Conservation (phyloP, 2,888 invertebrate genomes). For the Boloria selene region DNA sequence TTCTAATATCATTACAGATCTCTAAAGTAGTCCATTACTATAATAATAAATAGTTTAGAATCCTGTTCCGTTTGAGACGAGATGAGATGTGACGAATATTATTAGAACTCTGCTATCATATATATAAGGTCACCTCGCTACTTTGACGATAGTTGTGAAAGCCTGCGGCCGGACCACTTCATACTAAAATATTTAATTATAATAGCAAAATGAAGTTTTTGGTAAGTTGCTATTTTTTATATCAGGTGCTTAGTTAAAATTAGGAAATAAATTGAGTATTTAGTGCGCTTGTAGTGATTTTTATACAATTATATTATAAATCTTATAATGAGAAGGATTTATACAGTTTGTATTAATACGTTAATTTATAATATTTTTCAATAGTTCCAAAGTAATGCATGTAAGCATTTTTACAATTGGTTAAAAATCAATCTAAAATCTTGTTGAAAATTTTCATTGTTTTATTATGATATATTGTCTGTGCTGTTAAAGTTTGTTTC, state of each 20-base stretch:
- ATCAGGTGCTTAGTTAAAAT: slow-evolving; percentile 18
- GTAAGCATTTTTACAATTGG: too few species aligned
- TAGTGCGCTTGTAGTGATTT: too few species aligned
- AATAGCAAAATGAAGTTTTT: slow-evolving; percentile 57
- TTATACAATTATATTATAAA: too few species aligned
- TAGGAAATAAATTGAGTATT: not conserved
- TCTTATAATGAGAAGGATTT: too few species aligned
- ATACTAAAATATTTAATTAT: slow-evolving; percentile 2
- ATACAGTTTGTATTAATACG: too few species aligned
- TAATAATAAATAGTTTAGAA: slow-evolving; percentile 27
- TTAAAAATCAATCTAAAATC: too few species aligned
- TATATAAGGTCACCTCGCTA: slow-evolving; percentile 30
- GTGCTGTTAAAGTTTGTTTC: too few species aligned
- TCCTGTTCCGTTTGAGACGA: slow-evolving; percentile 30
- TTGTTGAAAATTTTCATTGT: too few species aligned
- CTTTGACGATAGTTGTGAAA: slow-evolving; percentile 30
- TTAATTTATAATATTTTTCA: too few species aligned
- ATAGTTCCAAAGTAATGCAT: too few species aligned
- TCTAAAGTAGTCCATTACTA: slow-evolving; percentile 23
- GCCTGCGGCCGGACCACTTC: slow-evolving; percentile 16
- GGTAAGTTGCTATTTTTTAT: slow-evolving; percentile 51
- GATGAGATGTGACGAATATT: slow-evolving; percentile 29
- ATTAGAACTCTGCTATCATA: slow-evolving; percentile 33
- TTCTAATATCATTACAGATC: not conserved
- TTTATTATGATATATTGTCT: too few species aligned